Base-by-base conservation (phyloP, 1,140 invertebrate genomes). In the Pseudomyrmex gracilis region DNA sequence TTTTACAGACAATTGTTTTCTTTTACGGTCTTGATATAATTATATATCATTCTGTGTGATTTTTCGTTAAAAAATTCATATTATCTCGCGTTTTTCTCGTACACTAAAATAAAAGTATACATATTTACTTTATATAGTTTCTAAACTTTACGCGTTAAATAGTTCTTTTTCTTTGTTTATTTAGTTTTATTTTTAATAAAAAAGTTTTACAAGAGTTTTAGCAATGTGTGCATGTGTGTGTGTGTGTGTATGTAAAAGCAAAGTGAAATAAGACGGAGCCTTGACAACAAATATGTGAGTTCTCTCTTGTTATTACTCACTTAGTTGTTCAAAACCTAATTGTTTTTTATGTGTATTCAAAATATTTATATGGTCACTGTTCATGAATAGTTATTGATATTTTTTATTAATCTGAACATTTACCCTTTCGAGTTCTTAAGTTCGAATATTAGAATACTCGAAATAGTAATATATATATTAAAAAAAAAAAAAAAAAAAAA, bases 221-320 rank as follows among this genome's bases (percentile, higher is more conserved):
- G 24, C 24, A 24, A 24, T 24, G 24, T 34, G 34, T 2, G 34
- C 1, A 5, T 34, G n/a, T 17, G 43, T 15, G 34, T 2, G 34
- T 7, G 34, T 34, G n/a, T 17, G 43, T 15, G 45, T 47, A 47
- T 66, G 57, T 2, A 43, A 45, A 20, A 22, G 15, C 17, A 47
- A 24, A 58, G 5, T 17, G 15, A 70, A 58, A 34, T 78, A 78
- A 78, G 64, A 57, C 22, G 51, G 22, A 78, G 64, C 76, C 64
- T 78, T 78, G 61, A 57, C 51, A 68, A 78, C 10, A 67, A 45
- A 68, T 67, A 67, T 57, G 15, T 68, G 43, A 70, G 53, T 68
- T 68, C 61, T 34, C 34, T 34, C 34, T 34, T 34, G 34, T 34
- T 34, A n/a, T n/a, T n/a, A n/a, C n/a, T n/a, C n/a, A 34, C 34